A percentile compares a stretch with the other conserved stretches of the same genome.
Conservation (phyloP, 2,888 invertebrate species). For the Hirtodrosophila duncani region DNA sequence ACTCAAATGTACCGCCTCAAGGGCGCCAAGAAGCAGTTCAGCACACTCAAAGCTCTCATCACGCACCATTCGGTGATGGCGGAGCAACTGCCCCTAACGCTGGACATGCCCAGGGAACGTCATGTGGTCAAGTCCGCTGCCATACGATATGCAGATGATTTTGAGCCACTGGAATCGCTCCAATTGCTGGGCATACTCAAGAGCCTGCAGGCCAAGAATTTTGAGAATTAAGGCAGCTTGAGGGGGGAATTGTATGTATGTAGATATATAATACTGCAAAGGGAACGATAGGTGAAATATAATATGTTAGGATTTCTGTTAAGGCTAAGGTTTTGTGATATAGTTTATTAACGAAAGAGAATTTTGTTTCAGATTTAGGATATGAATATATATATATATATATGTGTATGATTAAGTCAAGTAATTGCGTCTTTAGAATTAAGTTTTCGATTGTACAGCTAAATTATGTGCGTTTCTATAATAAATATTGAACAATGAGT, state of each 20-base stretch:
- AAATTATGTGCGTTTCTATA: constrained; percentile 35
- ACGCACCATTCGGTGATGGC: constrained; percentile 99
- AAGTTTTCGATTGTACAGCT: constrained; percentile 43
- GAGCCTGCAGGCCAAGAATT: constrained; percentile 67
- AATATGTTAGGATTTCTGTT: constrained; percentile 30
- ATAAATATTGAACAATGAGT: constrained; percentile 46
- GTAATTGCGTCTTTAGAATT: neutral
- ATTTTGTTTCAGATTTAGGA: constrained; percentile 27
- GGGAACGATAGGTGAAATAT: constrained; percentile 64
- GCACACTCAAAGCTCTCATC: constrained; percentile 91
- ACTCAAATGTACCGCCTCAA: constrained; percentile 78
- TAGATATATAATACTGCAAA: constrained; percentile 59
- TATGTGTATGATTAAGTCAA: constrained; percentile 37
- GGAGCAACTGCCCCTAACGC: constrained; percentile 94
- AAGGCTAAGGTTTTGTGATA: constrained; percentile 48
- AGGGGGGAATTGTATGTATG: constrained; percentile 27
- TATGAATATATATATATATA: constrained; percentile 18
- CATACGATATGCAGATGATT: constrained; percentile 83
- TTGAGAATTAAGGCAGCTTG: constrained; percentile 46
- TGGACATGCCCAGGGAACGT: constrained; percentile 84
- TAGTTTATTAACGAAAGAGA: constrained; percentile 43
- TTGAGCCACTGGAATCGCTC: constrained; percentile 85
- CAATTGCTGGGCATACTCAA: constrained; percentile 72
- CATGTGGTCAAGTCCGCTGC: constrained; percentile 38
- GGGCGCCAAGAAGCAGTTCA: constrained; percentile 98